Evolutionary conservation across 2,113 vertebrate species (phyloP), one percentile per base, ranked within the genome.

Genomic region (Scopus umbretta): DNA sequence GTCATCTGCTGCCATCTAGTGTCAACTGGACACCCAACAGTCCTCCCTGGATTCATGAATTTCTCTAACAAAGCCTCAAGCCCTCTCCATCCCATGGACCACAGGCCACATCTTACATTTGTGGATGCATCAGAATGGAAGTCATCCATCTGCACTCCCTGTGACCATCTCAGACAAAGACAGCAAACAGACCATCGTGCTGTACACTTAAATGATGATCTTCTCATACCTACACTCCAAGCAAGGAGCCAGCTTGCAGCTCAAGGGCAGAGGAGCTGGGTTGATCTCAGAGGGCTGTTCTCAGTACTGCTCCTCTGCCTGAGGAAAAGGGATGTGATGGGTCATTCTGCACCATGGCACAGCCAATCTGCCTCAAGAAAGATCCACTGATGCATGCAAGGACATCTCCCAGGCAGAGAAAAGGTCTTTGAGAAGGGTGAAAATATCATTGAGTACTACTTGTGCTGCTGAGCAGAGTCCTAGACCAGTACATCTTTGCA

Each of bases 1-100:
- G 66, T 67, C n/a, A 11, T 68, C 63, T 94, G 91, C 88, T 86
- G 96, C 96, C 94, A 95, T 34, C 94, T 95, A 65, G 81, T 76
- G 96, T 52, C 58, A 3, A 0, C 25, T 0, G 23, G 7, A 4
- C 50, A 19, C 27, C 32, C 15, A 9, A 10, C 22, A 29, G 3
- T 3, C 19, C 11, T 30, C 25, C 40, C 16, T 1, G 40, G 19
- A 1, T 5, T 19, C 43, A 3, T 0, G 4, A 34, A 5, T 4
- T 65, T 40, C 43, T 16, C 72, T 16, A 27, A 29, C 8, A 34
- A 34, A 53, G 12, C 43, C 11, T 4, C 50, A 6, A 29, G 4
- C 40, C 63, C 47, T 7, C 22, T 27, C 17, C 0, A 1, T 5
- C 15, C 26, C 42, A 10, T 4, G 8, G 38, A 23, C 49, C 40